These are phyloP conservation scores for Pogona vitticeps DNA, from an alignment of 2,113 vertebrate species.

Conservation along the genomic window DNA sequence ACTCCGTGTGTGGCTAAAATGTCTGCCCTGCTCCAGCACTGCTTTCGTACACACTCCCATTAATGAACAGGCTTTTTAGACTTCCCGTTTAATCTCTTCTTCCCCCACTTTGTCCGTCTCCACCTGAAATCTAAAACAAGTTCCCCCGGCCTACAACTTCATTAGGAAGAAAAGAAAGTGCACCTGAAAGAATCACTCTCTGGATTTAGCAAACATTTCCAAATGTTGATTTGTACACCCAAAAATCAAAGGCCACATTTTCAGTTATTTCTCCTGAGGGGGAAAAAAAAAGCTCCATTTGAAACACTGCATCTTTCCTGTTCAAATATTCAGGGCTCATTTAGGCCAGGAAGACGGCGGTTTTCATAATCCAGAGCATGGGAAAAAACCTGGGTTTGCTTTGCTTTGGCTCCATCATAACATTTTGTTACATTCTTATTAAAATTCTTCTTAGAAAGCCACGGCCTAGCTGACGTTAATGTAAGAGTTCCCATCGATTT, in stretches of 20 bases:
- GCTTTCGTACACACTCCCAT: neutral
- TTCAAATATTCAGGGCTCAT: neutral
- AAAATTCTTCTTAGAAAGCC: constrained; percentile 6
- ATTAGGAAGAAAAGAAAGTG: neutral
- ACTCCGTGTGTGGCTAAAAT: neutral
- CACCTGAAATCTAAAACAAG: neutral
- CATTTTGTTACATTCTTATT: constrained; percentile 20
- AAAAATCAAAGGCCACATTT: neutral
- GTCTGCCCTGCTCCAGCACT: neutral
- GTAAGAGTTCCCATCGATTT: constrained; percentile 21
- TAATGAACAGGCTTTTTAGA: neutral
- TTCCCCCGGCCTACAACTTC: neutral
- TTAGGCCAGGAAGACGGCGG: neutral
- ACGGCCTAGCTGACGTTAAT: constrained; percentile 11
- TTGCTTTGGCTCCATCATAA: constrained; percentile 3
- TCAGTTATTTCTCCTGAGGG: neutral
- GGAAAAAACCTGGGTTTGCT: neutral
- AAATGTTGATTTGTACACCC: neutral
- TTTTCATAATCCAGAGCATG: neutral
- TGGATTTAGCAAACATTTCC: neutral
- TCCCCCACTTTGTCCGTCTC: no score
- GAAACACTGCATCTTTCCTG: neutral
- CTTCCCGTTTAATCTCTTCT: no score
- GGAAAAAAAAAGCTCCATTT: neutral
- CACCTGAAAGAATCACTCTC: neutral